These are phyloP conservation scores for Drosophila novamexicana DNA, from an alignment of 1,140 invertebrate genomes.

Conservation along the genomic window DNA sequence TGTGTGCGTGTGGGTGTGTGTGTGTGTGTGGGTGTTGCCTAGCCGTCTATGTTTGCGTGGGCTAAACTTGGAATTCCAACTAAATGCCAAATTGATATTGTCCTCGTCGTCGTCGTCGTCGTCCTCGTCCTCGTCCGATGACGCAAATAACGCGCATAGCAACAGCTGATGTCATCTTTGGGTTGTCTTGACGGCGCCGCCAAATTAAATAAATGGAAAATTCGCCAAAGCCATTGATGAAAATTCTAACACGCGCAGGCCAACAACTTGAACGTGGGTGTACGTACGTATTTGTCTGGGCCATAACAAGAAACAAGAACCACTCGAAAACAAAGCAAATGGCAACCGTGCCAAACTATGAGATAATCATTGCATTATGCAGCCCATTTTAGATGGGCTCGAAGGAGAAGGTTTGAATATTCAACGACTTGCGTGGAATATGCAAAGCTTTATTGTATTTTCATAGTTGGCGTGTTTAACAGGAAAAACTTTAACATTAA, in stretches of 20 bases:
- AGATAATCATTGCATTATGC: slow-evolving; percentile 26
- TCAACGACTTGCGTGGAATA: neutral
- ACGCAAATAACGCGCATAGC: slow-evolving; percentile 52
- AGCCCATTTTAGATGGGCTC: neutral
- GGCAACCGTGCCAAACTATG: neutral
- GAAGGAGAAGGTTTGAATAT: neutral
- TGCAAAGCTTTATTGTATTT: no score
- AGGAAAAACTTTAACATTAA: no score
- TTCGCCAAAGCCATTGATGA: slow-evolving; percentile 70
- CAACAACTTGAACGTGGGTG: slow-evolving; percentile 5
- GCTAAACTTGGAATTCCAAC: slow-evolving; percentile 17
- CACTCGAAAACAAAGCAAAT: slow-evolving; percentile 58
- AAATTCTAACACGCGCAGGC: slow-evolving; percentile 67
- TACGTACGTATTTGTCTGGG: slow-evolving; percentile 14
- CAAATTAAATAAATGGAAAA: slow-evolving; percentile 78
- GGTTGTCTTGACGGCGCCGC: slow-evolving; percentile 42
- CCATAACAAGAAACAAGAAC: slow-evolving; percentile 45
- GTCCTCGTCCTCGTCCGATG: slow-evolving; percentile 29
- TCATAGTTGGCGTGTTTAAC: no score
- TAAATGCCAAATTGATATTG: slow-evolving; percentile 36
- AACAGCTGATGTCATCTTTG: slow-evolving; percentile 71
- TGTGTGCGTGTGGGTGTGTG: slow-evolving; percentile 9
- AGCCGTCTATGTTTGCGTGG: slow-evolving; percentile 6
- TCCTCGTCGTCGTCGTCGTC: slow-evolving; percentile 20
- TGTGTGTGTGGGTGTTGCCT: neutral